Base-by-base conservation (phyloP, 2,888 invertebrate species). In the Tetranychus piercei region DNA sequence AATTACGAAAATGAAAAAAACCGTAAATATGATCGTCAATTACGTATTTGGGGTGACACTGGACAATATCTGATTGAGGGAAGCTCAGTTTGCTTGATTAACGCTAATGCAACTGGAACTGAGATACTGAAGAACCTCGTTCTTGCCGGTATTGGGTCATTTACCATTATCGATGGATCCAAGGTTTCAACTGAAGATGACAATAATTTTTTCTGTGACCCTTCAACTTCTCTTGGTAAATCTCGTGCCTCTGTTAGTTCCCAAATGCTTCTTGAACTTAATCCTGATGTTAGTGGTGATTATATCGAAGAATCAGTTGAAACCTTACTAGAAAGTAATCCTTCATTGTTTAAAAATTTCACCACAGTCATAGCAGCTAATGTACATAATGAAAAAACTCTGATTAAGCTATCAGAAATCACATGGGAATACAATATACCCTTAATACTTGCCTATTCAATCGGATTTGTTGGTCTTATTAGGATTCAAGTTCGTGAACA, bases 21-120 rank as follows among this genome's bases (percentile, higher is more conserved):
- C 78, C 87, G 88, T 81, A 90, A 89, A 84, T 91, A 91, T 81
- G 91, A 91, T 83, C 86, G 91, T 80, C 91, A 91, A 83, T 84
- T 91, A 77, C 85, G 88, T 20, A 69, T 99, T 80, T 99, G 99
- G 99, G 97, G 97, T 77, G 97, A 99, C 82, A 94, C 96, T 84
- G 99, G 99, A 0, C 99, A 99, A 84, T 84, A 86, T 78, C 86
- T 90, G 5, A 85, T 99, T 75, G 96, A 97, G 85, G 86, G 87
- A 77, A 89, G 94, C 20, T 90, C 91, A 82, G 88, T 97, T 79
- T 97, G 96, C 82, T 83, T 99, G 43, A 89, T 99, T 78, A 94
- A 95, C 83, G 95, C 94, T 1, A 92, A 90, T 69, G 92, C 91
- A 7, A 85, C 93, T 72, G 96, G 96, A 18, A 94, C 96, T 43